Evolutionary conservation across 2,797 vertebrate genomes (phyloP).

Genomic region (Bradypus variegatus): DNA sequence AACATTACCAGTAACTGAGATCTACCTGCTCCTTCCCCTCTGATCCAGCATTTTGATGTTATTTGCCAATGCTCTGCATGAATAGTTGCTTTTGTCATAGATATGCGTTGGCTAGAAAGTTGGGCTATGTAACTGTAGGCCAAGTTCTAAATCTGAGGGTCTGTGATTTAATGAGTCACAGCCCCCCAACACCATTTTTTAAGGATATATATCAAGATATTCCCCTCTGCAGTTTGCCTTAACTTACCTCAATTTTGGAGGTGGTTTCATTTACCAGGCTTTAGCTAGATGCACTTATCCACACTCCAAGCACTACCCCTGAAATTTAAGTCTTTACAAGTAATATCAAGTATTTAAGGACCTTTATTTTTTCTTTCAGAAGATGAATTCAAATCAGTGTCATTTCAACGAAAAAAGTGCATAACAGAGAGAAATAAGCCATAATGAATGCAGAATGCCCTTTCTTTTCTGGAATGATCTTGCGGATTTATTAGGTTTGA

Average conservation of each 20-base stretch:
- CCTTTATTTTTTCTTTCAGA: not conserved
- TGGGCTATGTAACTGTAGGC: not conserved
- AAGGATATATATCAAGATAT: not conserved
- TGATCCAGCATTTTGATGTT: not conserved
- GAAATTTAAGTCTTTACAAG: not conserved
- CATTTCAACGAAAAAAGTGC: not conserved
- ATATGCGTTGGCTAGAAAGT: not conserved
- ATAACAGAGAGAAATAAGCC: not conserved
- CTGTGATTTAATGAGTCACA: not conserved
- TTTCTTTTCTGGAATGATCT: not conserved
- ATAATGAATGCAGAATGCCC: not conserved
- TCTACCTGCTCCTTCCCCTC: not conserved
- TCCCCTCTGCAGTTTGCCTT: not conserved
- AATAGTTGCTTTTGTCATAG: not conserved
- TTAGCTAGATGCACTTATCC: not conserved
- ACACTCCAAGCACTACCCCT: not conserved
- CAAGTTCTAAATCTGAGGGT: not conserved
- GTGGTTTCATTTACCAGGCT: not conserved
- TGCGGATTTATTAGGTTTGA: not conserved
- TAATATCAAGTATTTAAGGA: not conserved
- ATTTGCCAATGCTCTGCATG: not conserved
- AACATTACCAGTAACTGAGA: not conserved
- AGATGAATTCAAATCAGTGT: not conserved
- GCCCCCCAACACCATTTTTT: not conserved
- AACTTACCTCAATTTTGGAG: not conserved